phyloP scores from a whole-genome alignment of 1,140 invertebrate genomes.

The Sipha flava region DNA sequence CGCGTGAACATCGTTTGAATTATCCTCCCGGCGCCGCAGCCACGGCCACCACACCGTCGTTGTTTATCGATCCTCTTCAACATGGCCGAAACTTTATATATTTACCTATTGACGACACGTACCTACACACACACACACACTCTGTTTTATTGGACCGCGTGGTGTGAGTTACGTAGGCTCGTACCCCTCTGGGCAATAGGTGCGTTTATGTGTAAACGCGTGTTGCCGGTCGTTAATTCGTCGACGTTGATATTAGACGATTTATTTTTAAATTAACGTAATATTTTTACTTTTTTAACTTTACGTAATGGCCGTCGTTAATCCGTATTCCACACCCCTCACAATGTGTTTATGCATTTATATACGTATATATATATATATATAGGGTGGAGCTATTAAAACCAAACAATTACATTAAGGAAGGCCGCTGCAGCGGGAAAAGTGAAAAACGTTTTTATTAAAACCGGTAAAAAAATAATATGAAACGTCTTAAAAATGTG shows the following conservation, averaged over 20 bases:
- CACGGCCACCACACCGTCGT: not conserved
- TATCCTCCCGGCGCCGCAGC: not conserved
- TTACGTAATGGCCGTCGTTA: not conserved
- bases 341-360: too few species aligned
- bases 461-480: conserved; percentile 13
- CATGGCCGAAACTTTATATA: not conserved
- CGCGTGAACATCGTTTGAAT: not conserved
- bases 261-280: not conserved
- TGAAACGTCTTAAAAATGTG: not conserved
- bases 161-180: too few species aligned
- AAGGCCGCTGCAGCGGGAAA: not conserved
- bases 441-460: conserved; percentile 22
- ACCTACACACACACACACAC: too few species aligned
- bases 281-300: not conserved
- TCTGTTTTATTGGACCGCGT: too few species aligned
- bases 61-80: not conserved
- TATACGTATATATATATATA: too few species aligned
- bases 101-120: too few species aligned
- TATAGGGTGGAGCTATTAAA: not conserved
- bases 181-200: too few species aligned
- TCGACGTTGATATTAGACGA: not conserved
- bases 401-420: conserved; percentile 26
- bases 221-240: too few species aligned
- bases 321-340: not conserved
- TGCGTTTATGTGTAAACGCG: too few species aligned